Percentiles rank a stretch among this genome's conserved stretches.
Conservation (phyloP, 1,140 invertebrate species). For the Microplitis mediator region DNA sequence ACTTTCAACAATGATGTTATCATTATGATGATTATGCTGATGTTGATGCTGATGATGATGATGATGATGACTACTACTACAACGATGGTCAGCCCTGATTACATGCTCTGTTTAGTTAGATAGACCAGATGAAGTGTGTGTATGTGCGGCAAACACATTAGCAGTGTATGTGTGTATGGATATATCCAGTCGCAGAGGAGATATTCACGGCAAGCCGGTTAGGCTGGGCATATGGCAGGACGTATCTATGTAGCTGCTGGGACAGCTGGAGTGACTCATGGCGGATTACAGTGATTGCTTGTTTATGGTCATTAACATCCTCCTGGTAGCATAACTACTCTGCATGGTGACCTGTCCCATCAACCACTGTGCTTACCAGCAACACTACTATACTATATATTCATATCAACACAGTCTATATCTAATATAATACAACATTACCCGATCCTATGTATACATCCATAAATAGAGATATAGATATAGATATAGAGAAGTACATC, state of each 20-base stretch:
- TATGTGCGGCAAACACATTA: background rate
- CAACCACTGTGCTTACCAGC: constrained; percentile 28
- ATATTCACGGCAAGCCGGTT: constrained; percentile 35
- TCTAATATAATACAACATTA: background rate
- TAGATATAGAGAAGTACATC: no score
- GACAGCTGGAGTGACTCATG: constrained; percentile 60
- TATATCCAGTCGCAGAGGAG: constrained; percentile 16
- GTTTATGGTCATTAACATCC: constrained; percentile 62
- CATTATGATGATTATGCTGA: no score
- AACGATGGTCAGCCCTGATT: background rate
- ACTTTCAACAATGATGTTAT: no score
- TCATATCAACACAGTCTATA: constrained; percentile 9
- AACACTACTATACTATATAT: constrained; percentile 10
- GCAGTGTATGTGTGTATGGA: background rate
- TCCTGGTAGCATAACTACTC: constrained; percentile 58
- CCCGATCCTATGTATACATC: no score
- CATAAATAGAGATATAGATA: no score
- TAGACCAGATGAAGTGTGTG: background rate
- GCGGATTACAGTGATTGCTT: constrained; percentile 60
- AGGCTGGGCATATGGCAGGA: constrained; percentile 51
- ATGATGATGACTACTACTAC: background rate
- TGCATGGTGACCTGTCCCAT: constrained; percentile 52
- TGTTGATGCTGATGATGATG: no score
- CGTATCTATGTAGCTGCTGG: constrained; percentile 50
- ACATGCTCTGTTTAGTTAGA: background rate